Evolutionary conservation across 2,113 vertebrate genomes (phyloP).

Genomic region (Phainopepla nitens): DNA sequence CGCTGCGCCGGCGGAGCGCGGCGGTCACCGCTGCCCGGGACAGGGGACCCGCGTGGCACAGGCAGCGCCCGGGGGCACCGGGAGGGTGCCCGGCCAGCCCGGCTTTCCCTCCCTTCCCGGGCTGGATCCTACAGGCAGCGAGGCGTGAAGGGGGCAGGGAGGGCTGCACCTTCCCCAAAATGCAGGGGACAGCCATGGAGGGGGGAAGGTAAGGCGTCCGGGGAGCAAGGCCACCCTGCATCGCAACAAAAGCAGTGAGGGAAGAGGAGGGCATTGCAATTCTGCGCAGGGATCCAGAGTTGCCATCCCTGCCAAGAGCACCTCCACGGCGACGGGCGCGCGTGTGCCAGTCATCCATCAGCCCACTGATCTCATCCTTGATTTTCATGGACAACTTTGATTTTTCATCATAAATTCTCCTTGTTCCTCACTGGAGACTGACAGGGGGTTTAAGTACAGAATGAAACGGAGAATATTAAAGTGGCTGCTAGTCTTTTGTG

Average conservation of each 20-base stretch:
- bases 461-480: neutral
- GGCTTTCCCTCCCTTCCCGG: neutral
- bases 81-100: neutral
- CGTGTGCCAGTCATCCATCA: neutral
- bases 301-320: neutral
- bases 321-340: neutral
- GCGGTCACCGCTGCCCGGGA: neutral
- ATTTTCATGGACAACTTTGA: constrained; percentile 25
- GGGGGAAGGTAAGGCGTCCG: neutral
- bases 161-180: neutral
- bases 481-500: neutral
- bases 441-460: neutral
- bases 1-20: neutral
- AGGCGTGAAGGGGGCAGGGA: neutral
- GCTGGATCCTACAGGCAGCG: neutral
- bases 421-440: constrained; percentile 9
- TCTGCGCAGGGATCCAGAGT: accelerated
- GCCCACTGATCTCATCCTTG: neutral
- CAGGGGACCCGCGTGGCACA: neutral
- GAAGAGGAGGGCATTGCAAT: neutral
- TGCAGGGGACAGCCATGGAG: accelerated
- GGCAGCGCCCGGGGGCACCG: accelerated
- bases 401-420: constrained; percentile 44
- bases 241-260: neutral
- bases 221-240: neutral